Evolutionary conservation across 2,888 invertebrate genomes (phyloP), one percentile per base, ranked within the genome.

Genomic region (Nematopogon swammerdamellus): DNA sequence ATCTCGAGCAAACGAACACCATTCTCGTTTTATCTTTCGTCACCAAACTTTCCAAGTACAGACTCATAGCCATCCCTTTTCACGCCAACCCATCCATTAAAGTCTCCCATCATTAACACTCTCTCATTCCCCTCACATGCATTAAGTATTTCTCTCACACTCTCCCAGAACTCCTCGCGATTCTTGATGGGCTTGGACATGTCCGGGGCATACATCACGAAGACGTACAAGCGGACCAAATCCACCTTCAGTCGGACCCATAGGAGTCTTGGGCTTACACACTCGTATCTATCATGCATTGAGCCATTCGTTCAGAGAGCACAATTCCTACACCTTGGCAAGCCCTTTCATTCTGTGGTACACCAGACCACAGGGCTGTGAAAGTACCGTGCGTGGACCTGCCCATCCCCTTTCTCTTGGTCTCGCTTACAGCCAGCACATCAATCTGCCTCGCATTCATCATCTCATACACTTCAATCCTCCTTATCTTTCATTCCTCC

Each of bases 401-500:
- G n/a, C 11, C 43, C n/a, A 4, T 43, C 16, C 43, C 43, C 17
- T 3, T 17, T 14, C 43, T n/a, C 43, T 43, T 43, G 43, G 43
- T 43, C 17, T 43, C 43, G 11, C 14, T 43, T 11, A 43, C n/a
- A 43, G 5, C 3, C 17, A 43, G 43, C 43, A 43, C 43, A 43
- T 43, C 43, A n/a, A 43, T 16, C 17, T 17, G n/a, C 17, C 17
- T 43, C 43, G n/a, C 43, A 16, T 4, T 17, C 43, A 43, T 8
- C n/a, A 43, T 43, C n/a, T n/a, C n/a, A n/a, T 43, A n/a, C n/a
- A 43, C 17, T 17, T 16, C 43, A n/a, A 6, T 43, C 43, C n/a
- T 43, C 17, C 43, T 16, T 43, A 45, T 16, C 45, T 45, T 45
- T n/a, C 45, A 45, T 19, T 19, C 45, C 45, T 45, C 45, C 45